Evolutionary conservation across 2,888 invertebrate species (phyloP), one percentile per base, ranked within the genome.

Genomic region (Chalcosyrphus nemorum): DNA sequence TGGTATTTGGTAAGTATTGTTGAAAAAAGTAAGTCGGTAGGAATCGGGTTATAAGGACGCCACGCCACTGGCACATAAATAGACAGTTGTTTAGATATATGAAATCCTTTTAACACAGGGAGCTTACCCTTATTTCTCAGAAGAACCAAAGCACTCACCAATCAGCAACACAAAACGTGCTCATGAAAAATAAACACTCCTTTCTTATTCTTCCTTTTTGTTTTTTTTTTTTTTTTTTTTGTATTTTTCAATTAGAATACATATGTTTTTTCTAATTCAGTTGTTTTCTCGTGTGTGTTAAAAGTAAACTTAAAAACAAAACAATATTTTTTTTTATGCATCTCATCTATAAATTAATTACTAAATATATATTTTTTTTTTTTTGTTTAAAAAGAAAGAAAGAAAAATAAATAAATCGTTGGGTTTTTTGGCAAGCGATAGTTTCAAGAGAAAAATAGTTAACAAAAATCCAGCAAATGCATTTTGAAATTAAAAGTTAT

Each of bases 381-480:
- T 71, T 47, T 21, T 27, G 27, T 47, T 43, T 27, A 7, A 57
- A 43, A 50, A 35, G 15, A 29, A 68, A n/a, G n/a, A n/a, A n/a
- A n/a, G n/a, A n/a, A 19, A 52, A 59, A 57, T 24, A 38, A 56
- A 68, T 15, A 75, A 32, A 61, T 77, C 76, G 72, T 66, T 77
- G 77, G 77, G 72, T 63, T 35, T 63, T 35, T 11, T 11, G 47
- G 66, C 59, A 77, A 77, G 72, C 71, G 43, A 71, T 52, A 38
- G 52, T 66, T 54, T 68, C 24, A 63, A 54, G 21, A 19, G n/a
- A n/a, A n/a, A 65, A 70, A 57, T 63, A 72, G 13, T 68, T 29
- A 63, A 77, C 54, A 70, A 45, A 47, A 72, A 61, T 70, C 38
- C 59, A 81, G 76, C 57, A 81, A 81, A 81, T 81, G 81, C 81